phyloP scores from a whole-genome alignment of 2,888 invertebrate species.

The Harmothoe impar region DNA sequence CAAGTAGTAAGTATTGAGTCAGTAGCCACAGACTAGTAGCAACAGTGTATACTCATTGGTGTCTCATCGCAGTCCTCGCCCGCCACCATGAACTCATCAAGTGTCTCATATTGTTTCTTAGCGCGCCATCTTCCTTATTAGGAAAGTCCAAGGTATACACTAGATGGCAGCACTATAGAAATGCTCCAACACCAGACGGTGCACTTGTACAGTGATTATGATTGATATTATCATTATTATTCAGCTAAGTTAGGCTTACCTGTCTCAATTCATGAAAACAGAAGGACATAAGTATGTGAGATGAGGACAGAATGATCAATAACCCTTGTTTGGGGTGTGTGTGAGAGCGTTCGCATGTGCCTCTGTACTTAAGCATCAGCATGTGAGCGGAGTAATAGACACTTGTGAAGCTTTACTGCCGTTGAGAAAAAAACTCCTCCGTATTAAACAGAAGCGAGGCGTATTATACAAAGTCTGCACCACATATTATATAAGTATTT shows the following conservation, averaged over 20 bases:
- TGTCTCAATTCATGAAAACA: constrained; percentile 25
- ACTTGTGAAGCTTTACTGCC: background rate
- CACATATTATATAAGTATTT: background rate
- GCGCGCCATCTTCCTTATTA: constrained; percentile 16
- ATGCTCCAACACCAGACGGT: constrained; percentile 16
- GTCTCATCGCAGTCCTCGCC: constrained; percentile 8
- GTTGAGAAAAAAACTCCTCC: too few relatives aligned
- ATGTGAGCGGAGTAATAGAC: background rate
- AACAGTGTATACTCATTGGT: constrained; percentile 6
- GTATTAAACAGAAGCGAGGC: background rate
- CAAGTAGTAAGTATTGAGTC: constrained; percentile 19
- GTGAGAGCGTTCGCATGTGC: constrained; percentile 13
- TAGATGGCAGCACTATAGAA: constrained; percentile 45
- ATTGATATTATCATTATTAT: constrained; percentile 18
- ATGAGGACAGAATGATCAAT: background rate
- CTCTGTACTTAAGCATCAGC: constrained; percentile 7
- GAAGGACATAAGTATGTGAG: background rate
- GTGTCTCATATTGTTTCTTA: constrained; percentile 4
- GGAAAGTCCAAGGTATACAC: background rate
- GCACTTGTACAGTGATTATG: constrained; percentile 2
- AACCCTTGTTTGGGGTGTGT: background rate
- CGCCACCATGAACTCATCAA: constrained; percentile 24
- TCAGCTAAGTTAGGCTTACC: background rate
- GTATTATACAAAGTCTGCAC: background rate
- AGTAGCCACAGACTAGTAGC: constrained; percentile 10